Conservation (phyloP, 1,140 invertebrate genomes). For the Tenebrio molitor region DNA sequence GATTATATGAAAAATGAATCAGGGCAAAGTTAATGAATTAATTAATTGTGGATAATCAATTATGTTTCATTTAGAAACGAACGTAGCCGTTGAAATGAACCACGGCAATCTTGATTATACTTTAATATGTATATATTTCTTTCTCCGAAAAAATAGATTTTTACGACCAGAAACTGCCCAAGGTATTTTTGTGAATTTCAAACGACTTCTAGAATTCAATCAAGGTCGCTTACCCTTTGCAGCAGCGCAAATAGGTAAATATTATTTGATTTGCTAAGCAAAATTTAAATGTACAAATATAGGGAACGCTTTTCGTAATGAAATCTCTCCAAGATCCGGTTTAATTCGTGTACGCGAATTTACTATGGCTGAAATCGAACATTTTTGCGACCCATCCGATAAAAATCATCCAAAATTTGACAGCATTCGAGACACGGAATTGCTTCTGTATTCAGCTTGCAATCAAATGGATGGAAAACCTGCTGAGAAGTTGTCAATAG, state of each 20-base stretch:
- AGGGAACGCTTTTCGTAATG: constrained; percentile 98
- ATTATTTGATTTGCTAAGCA: not conserved
- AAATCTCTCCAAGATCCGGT: constrained; percentile 98
- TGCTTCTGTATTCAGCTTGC: constrained; percentile 93
- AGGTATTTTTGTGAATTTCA: constrained; percentile 99
- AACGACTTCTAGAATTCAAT: constrained; percentile 96
- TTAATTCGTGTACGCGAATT: constrained; percentile 97
- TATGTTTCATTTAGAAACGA: too few species aligned
- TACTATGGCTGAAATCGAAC: constrained; percentile 99
- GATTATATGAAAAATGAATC: too few species aligned
- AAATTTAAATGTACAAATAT: constrained; percentile 16
- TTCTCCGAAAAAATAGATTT: constrained; percentile 74
- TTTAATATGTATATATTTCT: too few species aligned
- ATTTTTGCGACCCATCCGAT: constrained; percentile 95
- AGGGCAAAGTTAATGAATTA: too few species aligned
- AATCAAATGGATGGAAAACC: constrained; percentile 96
- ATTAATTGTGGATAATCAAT: too few species aligned
- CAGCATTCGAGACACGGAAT: constrained; percentile 77
- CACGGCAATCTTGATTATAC: too few species aligned
- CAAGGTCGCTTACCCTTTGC: constrained; percentile 97
- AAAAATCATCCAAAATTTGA: constrained; percentile 95
- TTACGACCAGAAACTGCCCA: constrained; percentile 98
- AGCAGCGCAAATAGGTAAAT: constrained; percentile 93
- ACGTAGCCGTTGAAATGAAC: too few species aligned
- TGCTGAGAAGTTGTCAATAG: constrained; percentile 79